phyloP scores from a whole-genome alignment of 2,888 invertebrate genomes.

The Stenchaetothrips biformis region DNA sequence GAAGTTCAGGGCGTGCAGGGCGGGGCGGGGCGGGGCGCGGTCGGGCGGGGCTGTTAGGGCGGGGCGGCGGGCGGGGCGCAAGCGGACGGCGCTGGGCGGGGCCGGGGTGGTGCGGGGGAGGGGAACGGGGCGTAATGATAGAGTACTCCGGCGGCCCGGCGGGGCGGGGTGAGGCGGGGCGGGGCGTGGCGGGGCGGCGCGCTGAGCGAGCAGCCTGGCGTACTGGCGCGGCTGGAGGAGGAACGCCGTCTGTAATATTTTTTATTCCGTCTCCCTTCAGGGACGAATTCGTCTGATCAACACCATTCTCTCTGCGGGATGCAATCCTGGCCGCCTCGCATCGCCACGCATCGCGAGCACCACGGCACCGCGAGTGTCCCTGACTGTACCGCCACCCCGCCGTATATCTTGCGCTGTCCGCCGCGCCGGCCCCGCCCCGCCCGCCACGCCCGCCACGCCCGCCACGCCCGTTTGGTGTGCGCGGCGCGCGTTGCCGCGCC shows the following conservation, averaged over 20 bases:
- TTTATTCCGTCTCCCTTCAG: neutral
- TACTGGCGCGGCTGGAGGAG: neutral
- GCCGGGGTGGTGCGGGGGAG: neutral
- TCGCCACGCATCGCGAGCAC: neutral
- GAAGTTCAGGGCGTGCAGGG: no score
- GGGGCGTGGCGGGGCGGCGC: neutral
- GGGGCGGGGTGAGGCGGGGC: neutral
- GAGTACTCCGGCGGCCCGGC: conserved; percentile 3
- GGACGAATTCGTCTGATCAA: conserved; percentile 1
- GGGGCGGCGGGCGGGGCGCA: neutral
- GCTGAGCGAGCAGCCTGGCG: neutral
- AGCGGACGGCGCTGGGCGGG: neutral
- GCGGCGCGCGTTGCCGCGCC: neutral
- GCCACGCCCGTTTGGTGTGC: neutral
- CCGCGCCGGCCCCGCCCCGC: neutral
- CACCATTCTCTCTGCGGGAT: neutral
- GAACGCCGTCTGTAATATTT: neutral
- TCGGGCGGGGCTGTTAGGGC: neutral
- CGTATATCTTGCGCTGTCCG: neutral
- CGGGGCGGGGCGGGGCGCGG: neutral
- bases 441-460: neutral
- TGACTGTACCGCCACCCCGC: neutral
- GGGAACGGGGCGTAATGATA: neutral
- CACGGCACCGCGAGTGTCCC: neutral
- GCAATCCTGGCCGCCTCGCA: no score